phyloP scores from a whole-genome alignment of 2,888 invertebrate genomes.

The Eristalis arbustorum region DNA sequence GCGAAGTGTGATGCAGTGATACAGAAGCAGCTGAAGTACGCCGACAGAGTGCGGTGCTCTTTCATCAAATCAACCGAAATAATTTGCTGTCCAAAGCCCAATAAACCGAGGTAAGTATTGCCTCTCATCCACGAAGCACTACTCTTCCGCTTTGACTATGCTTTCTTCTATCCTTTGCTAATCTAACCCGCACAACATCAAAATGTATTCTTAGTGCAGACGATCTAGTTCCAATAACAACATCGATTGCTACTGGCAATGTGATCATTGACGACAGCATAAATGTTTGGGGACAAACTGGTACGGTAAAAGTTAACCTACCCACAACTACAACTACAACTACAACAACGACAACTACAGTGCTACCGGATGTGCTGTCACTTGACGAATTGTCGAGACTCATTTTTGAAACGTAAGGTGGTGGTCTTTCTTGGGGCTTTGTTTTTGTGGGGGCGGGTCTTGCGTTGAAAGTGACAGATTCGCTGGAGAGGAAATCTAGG shows the following conservation, averaged over 20 bases:
- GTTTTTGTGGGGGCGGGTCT: neutral
- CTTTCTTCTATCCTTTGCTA: neutral
- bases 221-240: neutral
- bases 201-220: neutral
- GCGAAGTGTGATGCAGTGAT: slow-evolving; percentile 25
- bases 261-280: neutral
- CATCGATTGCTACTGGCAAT: neutral
- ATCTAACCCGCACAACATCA: neutral
- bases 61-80: slow-evolving; percentile 72
- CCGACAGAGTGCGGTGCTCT: slow-evolving; percentile 72
- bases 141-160: neutral
- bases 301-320: neutral
- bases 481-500: neutral
- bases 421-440: neutral
- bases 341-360: neutral
- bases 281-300: neutral
- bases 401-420: neutral
- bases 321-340: neutral
- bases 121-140: neutral
- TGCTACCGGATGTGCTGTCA: too few relatives aligned
- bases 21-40: neutral
- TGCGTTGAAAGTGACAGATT: neutral
- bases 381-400: too few relatives aligned
- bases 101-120: neutral
- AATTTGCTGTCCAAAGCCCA: slow-evolving; percentile 74